Evolutionary conservation across 2,113 vertebrate genomes (phyloP).

Genomic region (Pseudolaguvia tuberculata): DNA sequence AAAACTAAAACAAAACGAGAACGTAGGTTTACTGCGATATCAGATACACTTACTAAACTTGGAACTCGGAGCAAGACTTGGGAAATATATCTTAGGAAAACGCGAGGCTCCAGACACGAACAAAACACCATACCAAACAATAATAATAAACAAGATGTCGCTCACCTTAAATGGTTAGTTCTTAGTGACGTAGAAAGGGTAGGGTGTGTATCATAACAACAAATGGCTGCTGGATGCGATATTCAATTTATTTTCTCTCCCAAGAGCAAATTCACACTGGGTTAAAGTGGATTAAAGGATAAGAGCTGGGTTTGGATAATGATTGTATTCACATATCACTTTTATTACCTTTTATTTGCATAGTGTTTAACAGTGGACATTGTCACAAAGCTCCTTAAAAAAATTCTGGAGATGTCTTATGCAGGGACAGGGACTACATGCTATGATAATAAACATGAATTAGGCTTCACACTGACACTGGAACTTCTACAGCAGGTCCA

Average conservation of each 20-base stretch:
- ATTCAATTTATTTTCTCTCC: not conserved
- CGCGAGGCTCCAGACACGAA: too few species aligned
- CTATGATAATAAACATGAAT: not conserved
- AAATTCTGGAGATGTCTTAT: not conserved
- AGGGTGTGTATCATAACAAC: too few species aligned
- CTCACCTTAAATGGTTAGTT: too few species aligned
- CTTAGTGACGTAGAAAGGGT: too few species aligned
- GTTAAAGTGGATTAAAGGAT: not conserved
- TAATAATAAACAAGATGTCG: too few species aligned
- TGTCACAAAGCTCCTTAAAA: not conserved
- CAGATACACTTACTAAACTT: too few species aligned
- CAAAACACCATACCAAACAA: too few species aligned
- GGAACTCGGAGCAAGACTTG: too few species aligned
- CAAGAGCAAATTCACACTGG: not conserved
- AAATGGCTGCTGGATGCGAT: not conserved
- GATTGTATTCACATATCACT: not conserved
- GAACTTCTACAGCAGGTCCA: slow-evolving; percentile 2
- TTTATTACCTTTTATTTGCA: not conserved
- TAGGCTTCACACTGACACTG: not conserved
- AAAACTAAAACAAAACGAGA: too few species aligned
- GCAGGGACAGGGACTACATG: not conserved
- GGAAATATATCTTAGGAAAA: too few species aligned
- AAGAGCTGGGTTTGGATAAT: not conserved
- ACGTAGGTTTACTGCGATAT: too few species aligned
- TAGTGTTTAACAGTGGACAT: not conserved